A percentile compares a stretch with the other conserved stretches of the same genome.
These are phyloP conservation scores for Alectura lathami DNA, from an alignment of 2,113 vertebrate species.

Conservation along the genomic window DNA sequence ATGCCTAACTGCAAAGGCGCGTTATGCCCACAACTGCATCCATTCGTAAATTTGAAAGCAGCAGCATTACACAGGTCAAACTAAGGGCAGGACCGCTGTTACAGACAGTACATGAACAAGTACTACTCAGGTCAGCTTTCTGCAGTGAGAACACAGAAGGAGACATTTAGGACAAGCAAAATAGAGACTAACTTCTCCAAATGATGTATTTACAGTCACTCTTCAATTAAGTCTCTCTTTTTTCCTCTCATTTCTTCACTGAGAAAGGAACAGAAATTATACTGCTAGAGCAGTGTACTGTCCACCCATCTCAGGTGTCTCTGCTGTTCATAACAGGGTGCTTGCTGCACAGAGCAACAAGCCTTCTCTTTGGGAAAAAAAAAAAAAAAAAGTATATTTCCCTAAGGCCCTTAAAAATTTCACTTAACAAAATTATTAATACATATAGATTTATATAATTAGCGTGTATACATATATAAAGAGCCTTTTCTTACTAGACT, in stretches of 20 bases:
- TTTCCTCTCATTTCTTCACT: neutral
- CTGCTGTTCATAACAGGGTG: neutral
- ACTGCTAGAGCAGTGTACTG: neutral
- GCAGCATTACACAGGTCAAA: neutral
- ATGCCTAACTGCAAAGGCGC: constrained; percentile 33
- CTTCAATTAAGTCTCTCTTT: neutral
- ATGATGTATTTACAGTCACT: neutral
- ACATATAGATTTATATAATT: neutral
- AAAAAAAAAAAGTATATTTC: neutral
- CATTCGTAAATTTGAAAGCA: neutral
- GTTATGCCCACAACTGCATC: neutral
- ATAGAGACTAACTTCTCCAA: neutral
- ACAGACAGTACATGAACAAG: neutral
- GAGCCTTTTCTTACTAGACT: neutral
- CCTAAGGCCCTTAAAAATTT: neutral
- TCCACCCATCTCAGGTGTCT: neutral
- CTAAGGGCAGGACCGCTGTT: neutral
- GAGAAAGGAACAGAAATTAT: neutral
- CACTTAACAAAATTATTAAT: neutral
- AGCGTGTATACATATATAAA: neutral
- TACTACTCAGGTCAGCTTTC: neutral
- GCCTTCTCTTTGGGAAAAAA: neutral
- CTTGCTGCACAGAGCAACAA: neutral
- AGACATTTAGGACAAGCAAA: neutral
- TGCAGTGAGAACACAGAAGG: neutral